Evolutionary conservation across 2,113 vertebrate species (phyloP), one percentile per base, ranked within the genome.

Genomic region (Chauna torquata): DNA sequence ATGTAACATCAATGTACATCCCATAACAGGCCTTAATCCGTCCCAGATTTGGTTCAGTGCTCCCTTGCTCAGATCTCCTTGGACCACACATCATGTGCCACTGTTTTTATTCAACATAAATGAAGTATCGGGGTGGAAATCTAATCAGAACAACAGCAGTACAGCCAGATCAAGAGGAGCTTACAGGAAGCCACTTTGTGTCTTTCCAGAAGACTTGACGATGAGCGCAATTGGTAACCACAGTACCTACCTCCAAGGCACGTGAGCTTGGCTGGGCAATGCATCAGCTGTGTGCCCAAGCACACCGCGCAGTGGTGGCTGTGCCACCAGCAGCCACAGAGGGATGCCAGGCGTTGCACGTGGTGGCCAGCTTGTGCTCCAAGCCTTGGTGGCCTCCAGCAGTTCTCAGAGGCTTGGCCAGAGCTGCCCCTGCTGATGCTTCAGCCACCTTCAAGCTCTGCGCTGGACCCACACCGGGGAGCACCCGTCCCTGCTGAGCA

Each of bases 1-100:
- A 97, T 96, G 94, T 92, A 96, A 97, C 96, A 95, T 97, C 95
- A 97, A 95, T 96, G 95, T 97, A 96, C 96, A 94, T 91, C 93
- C 94, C 92, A 88, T 87, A 97, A 97, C 92, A 94, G 93, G 76
- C 93, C 75, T 79, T 97, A 97, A 97, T 97, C 88, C 28, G 0
- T 97, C 91, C 93, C 97, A 97, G 96, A 97, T 94, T 93, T 75
- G 72, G 69, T 95, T 94, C 92, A 96, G 69, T 32, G 92, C 85
- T 97, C 93, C 70, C 76, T 97, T 90, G 79, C 91, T 96, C 92
- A 96, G 97, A 96, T 97, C 95, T 97, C 69, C 76, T 81, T 38
- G 93, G 96, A 95, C 97, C 97, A 97, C 97, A 97, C 96, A 97
- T 86, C 0, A 3, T 96, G 94, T 93, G 97, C 96, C 97, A 97